These are phyloP conservation scores for Drosophila lacertosa DNA, from an alignment of 1,140 invertebrate genomes.

Conservation along the genomic window DNA sequence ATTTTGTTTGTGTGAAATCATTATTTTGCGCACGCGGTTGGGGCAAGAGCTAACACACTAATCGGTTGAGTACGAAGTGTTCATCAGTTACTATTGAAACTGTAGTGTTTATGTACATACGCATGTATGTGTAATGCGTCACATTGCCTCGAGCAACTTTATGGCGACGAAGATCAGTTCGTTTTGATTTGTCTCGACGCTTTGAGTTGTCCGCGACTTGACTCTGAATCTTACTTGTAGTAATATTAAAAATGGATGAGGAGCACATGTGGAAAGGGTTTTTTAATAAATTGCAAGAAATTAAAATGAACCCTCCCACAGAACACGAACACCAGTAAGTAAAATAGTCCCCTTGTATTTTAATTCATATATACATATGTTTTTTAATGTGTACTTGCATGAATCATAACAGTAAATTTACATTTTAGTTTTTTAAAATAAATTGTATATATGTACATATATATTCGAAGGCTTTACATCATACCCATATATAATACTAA, in stretches of 20 bases:
- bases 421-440: not conserved
- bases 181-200: constrained; percentile 1
- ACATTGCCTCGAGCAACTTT: too few species aligned
- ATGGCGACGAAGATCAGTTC: constrained; percentile 17
- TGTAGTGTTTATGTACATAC: not conserved
- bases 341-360: not conserved
- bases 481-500: not conserved
- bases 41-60: too few species aligned
- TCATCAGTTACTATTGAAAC: too few species aligned
- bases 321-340: constrained; percentile 87
- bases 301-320: constrained; percentile 85
- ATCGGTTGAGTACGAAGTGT: too few species aligned
- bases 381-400: not conserved
- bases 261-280: constrained; percentile 90
- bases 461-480: not conserved
- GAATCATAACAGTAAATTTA: not conserved
- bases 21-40: too few species aligned
- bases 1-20: too few species aligned
- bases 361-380: not conserved
- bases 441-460: constrained; percentile 1
- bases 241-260: constrained; percentile 83
- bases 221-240: not conserved
- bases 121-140: constrained; percentile 1
- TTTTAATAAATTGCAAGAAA: constrained; percentile 86
- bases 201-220: constrained; percentile 4